Percentiles rank a stretch among this genome's conserved stretches.
Conservation (phyloP, 1,140 invertebrate species). For the Caenorhabditis elegans region DNA sequence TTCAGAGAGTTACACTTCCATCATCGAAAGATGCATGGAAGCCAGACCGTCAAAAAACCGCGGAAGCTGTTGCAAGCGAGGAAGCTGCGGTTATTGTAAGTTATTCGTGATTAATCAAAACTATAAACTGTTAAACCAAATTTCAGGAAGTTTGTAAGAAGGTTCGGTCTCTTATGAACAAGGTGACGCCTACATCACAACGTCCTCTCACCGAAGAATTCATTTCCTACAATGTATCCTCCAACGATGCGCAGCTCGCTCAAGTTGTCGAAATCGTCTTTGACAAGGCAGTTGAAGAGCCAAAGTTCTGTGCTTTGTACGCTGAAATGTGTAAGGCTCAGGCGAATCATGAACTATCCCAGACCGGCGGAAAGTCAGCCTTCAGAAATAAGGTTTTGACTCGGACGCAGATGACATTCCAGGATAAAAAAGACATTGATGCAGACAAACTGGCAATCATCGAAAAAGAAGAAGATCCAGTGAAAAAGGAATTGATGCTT, state of each 20-base stretch:
- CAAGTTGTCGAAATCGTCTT: conserved; percentile 59
- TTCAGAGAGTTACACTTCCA: not conserved
- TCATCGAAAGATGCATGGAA: conserved; percentile 22
- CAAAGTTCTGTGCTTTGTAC: conserved; percentile 62
- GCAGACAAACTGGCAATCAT: conserved; percentile 42
- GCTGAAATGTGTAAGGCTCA: conserved; percentile 60
- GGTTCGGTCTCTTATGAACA: conserved; percentile 59
- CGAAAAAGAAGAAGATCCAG: conserved; percentile 43
- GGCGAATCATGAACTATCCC: not conserved
- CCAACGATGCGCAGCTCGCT: not conserved
- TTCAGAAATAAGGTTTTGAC: conserved; percentile 36
- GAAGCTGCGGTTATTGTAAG: not conserved
- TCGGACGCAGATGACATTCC: conserved; percentile 25
- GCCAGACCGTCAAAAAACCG: not conserved
- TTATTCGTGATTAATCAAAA: too few species aligned
- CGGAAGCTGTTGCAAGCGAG: not conserved
- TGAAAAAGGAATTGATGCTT: conserved; percentile 3
- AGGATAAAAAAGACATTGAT: conserved; percentile 39
- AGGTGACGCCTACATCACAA: conserved; percentile 61
- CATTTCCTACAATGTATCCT: conserved; percentile 23
- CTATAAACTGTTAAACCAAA: too few species aligned
- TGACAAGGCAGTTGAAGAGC: conserved; percentile 65
- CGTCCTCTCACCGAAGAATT: conserved; percentile 56
- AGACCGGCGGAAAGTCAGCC: not conserved
- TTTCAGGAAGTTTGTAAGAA: conserved; percentile 47